A percentile compares a stretch with the other conserved stretches of the same genome.
phyloP scores from a whole-genome alignment of 2,888 invertebrate genomes.

The Ormyrus rosae region DNA sequence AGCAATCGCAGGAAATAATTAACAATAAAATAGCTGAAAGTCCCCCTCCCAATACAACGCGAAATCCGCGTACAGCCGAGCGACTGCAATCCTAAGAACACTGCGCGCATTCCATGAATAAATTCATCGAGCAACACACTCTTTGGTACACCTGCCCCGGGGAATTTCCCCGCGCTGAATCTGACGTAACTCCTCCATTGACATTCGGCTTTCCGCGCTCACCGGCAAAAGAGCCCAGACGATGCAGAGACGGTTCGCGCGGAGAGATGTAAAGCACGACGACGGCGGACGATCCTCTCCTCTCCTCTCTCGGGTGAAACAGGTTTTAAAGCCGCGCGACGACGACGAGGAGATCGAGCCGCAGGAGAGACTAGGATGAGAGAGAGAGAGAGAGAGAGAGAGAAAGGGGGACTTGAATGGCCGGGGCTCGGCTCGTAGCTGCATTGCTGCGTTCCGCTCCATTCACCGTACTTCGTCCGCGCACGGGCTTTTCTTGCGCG shows the following conservation, averaged over 20 bases:
- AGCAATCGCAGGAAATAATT: too few species aligned
- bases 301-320: conserved; percentile 32
- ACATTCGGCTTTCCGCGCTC: too few species aligned
- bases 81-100: too few species aligned
- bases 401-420: conserved; percentile 53
- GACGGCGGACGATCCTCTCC: conserved; percentile 39
- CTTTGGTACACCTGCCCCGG: too few species aligned
- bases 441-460: conserved; percentile 53
- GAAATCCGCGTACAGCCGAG: too few species aligned
- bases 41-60: too few species aligned
- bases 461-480: conserved; percentile 53
- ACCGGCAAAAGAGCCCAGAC: background rate
- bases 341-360: conserved; percentile 11
- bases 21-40: too few species aligned
- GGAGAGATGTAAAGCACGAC: conserved; percentile 23
- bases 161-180: too few species aligned
- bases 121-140: too few species aligned
- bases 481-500: conserved; percentile 49
- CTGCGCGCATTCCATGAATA: too few species aligned
- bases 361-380: conserved; percentile 1
- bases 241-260: background rate
- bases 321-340: conserved; percentile 54
- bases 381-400: conserved; percentile 14
- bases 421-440: conserved; percentile 11
- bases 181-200: too few species aligned